Evolutionary conservation across 2,113 vertebrate species (phyloP).

Genomic region (Bubalus kerabau): DNA sequence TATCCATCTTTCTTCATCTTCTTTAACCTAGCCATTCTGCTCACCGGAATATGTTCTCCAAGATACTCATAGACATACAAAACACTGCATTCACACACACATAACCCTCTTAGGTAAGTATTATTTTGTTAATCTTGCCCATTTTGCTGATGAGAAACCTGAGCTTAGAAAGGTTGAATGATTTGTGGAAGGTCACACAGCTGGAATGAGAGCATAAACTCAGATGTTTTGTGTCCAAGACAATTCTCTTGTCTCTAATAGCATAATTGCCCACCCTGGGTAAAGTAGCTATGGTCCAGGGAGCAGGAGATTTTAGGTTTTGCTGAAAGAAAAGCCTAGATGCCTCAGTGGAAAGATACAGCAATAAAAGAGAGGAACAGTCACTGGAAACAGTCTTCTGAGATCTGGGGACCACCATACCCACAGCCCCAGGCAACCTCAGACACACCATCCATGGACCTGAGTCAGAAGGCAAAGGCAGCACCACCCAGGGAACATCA

Average conservation of each 20-base stretch:
- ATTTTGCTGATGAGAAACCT: neutral
- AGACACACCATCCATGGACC: rapidly evolving
- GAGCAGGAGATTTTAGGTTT: neutral
- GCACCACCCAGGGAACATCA: neutral
- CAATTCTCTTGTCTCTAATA: neutral
- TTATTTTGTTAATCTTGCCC: neutral
- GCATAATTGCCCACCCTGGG: neutral
- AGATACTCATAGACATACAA: neutral
- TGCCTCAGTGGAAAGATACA: neutral
- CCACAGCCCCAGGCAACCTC: neutral
- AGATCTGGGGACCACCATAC: neutral
- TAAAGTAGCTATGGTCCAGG: neutral
- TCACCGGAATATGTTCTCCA: neutral
- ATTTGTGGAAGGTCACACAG: neutral
- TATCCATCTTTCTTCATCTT: neutral
- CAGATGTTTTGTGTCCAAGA: neutral
- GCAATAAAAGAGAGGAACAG: neutral
- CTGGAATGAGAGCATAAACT: neutral
- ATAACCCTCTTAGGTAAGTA: neutral
- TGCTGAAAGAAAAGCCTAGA: neutral
- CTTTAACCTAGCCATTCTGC: neutral
- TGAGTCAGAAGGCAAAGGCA: neutral
- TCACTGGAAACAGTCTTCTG: neutral
- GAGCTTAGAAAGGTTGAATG: neutral
- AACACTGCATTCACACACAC: neutral